Evolutionary conservation across 2,797 vertebrate genomes (phyloP).

Genomic region (Sebastes elongatus): DNA sequence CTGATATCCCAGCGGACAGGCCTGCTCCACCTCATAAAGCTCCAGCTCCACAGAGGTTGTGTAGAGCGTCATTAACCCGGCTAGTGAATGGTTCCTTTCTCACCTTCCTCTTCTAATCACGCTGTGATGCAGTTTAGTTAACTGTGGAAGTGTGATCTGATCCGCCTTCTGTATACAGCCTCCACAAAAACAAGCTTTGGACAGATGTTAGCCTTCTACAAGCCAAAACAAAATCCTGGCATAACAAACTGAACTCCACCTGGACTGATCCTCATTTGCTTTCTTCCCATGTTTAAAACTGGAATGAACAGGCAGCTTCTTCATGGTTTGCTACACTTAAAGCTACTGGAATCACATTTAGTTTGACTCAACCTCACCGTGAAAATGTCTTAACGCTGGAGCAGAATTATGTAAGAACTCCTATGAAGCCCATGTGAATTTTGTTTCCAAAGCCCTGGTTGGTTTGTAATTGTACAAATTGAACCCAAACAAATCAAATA

Average conservation of each 20-base stretch:
- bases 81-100: neutral
- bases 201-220: neutral
- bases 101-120: neutral
- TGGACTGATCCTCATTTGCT: neutral
- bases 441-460: neutral
- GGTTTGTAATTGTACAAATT: neutral
- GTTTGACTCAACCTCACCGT: neutral
- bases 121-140: neutral
- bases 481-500: neutral
- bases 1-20: neutral
- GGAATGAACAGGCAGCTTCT: neutral
- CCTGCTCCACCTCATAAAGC: conserved; percentile 4
- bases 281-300: neutral
- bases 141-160: neutral
- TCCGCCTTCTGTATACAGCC: neutral
- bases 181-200: neutral
- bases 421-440: neutral
- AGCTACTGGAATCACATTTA: neutral
- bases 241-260: neutral
- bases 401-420: neutral
- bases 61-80: conserved; percentile 7
- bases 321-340: neutral
- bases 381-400: neutral
- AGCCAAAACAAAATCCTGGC: neutral
- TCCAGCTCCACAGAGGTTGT: neutral